These are phyloP conservation scores for Dipodomys merriami DNA, from an alignment of 2,113 vertebrate genomes.

Conservation along the genomic window DNA sequence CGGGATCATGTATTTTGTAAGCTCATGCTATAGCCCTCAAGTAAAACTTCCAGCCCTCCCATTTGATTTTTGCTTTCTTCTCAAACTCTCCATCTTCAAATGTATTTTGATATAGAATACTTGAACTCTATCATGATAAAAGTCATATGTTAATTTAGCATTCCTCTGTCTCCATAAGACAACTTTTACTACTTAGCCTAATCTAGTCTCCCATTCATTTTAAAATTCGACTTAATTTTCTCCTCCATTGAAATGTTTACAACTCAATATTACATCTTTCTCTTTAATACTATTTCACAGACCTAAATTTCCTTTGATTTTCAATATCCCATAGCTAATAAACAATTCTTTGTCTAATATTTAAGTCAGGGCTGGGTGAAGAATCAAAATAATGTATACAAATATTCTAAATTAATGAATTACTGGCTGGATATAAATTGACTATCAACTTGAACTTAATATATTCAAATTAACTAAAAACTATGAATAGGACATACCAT, in stretches of 20 bases:
- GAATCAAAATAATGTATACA: background rate
- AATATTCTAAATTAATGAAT: background rate
- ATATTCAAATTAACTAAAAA: background rate
- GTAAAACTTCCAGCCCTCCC: background rate
- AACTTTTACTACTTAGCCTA: background rate
- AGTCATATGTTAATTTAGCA: background rate
- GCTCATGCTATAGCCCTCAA: too few species aligned
- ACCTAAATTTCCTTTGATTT: background rate
- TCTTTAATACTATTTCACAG: background rate
- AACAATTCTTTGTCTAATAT: background rate
- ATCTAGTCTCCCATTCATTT: background rate
- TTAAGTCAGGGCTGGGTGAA: slow-evolving; percentile 6
- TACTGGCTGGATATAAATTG: background rate
- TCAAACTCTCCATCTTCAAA: background rate
- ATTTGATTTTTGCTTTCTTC: background rate
- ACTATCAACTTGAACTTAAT: background rate
- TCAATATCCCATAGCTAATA: background rate
- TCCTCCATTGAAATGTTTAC: background rate
- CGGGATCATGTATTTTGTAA: too few species aligned
- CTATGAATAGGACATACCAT: background rate
- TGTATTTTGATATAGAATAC: too few species aligned
- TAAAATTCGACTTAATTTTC: background rate
- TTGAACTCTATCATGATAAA: background rate
- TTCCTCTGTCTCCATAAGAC: background rate
- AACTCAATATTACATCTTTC: background rate